Evolutionary conservation across 2,113 vertebrate species (phyloP).

Genomic region (Phasianus colchicus): DNA sequence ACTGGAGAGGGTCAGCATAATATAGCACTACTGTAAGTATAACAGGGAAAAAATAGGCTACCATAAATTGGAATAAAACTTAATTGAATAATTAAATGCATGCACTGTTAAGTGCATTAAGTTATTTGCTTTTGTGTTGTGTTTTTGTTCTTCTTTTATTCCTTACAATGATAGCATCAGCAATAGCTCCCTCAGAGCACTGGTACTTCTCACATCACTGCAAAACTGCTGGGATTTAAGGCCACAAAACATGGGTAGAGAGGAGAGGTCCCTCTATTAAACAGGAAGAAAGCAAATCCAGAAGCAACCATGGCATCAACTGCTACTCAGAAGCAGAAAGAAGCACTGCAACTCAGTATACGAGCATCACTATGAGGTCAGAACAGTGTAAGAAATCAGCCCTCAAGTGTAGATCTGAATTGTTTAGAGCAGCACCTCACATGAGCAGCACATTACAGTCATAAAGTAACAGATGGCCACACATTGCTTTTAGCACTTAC

Average conservation of each 20-base stretch:
- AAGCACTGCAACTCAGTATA: not conserved
- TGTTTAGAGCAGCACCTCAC: not conserved
- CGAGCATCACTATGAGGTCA: not conserved
- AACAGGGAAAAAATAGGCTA: not conserved
- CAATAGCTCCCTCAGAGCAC: not conserved
- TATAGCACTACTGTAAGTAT: not conserved
- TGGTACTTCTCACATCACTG: not conserved
- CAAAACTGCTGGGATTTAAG: not conserved
- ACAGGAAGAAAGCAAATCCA: not conserved
- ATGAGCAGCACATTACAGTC: not conserved
- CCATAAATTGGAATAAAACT: not conserved
- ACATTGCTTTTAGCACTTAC: not conserved
- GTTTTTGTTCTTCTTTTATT: accelerated
- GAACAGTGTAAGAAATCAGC: not conserved
- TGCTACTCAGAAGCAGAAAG: not conserved
- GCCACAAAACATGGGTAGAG: not conserved
- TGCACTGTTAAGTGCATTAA: not conserved
- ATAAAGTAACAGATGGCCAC: not conserved
- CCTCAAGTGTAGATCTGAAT: not conserved
- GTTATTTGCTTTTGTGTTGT: not conserved
- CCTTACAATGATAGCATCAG: not conserved
- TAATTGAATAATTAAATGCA: not conserved
- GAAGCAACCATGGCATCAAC: not conserved
- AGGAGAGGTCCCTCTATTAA: not conserved
- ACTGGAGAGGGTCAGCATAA: not conserved